Base-by-base conservation (phyloP, 2,113 vertebrate genomes). In the Myiozetetes cayanensis region DNA sequence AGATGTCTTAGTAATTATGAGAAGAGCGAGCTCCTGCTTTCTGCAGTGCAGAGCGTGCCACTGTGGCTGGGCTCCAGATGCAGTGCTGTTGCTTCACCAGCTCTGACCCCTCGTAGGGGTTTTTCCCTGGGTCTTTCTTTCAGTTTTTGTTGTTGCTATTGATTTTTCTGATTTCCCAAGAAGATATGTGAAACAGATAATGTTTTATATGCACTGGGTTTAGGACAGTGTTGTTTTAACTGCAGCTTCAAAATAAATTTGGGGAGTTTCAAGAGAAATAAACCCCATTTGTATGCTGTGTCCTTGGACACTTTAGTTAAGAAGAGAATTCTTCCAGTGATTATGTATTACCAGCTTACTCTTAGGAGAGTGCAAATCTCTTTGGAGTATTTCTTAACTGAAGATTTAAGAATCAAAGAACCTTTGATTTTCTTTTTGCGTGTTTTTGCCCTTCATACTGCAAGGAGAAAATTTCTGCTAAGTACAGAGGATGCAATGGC, bases 31-130 rank as follows among this genome's bases (percentile, higher is more conserved):
- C 28, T 67, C 16, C 46, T n/a, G 52, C 72, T 86, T 68, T 92
- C 70, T 75, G 44, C 44, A 44, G 23, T 12, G 12, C 47, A 27
- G 67, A 73, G 25, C 1, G 0, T 17, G 7, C 25, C 4, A 1
- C 39, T 39, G 39, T 68, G 43, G 12, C 43, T 30, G 53, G 5
- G 24, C 20, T 87, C 27, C 28, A 12, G 20, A 2, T 28, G 24
- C 43, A 25, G 14, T 53, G 30, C 58, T 59, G 1, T 43, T 39
- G 37, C 35, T 30, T 65, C 44, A 6, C 49, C 25, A 53, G 22
- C 44, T 62, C 11, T 43, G 79, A 4, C 22, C 22, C 18, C 28
- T 61, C 7, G 0, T 2, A 31, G 20, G 28, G 3, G 0, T 5
- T 73, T 86, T 90, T 52, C 23, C 31, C 27, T 68, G 66, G 14